phyloP scores from a whole-genome alignment of 2,113 vertebrate species.

The Thunnus thynnus region DNA sequence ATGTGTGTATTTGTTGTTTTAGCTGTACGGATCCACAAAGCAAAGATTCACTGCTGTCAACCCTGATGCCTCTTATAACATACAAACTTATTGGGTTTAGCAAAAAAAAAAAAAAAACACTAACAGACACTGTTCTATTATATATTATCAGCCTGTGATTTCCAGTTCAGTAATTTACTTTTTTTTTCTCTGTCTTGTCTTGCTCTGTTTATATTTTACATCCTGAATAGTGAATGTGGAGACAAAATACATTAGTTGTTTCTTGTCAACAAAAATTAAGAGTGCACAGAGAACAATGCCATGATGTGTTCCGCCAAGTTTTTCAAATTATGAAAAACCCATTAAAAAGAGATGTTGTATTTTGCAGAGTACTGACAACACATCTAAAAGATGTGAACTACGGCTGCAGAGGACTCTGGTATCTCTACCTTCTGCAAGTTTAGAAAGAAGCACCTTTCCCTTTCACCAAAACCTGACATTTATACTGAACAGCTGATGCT shows the following conservation, averaged over 20 bases:
- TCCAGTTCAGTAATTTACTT: slow-evolving; percentile 3
- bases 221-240: neutral
- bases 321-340: slow-evolving; percentile 34
- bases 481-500: slow-evolving; percentile 6
- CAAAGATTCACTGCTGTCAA: slow-evolving; percentile 40
- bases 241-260: neutral
- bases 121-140: neutral
- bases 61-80: slow-evolving; percentile 1
- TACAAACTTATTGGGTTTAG: slow-evolving; percentile 4
- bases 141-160: neutral
- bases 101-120: neutral
- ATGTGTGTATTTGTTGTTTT: slow-evolving; percentile 51
- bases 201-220: neutral
- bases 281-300: neutral
- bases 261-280: neutral
- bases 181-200: neutral
- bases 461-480: slow-evolving; percentile 45
- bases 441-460: neutral
- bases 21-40: slow-evolving; percentile 27
- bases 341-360: slow-evolving; percentile 21
- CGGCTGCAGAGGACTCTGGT: neutral
- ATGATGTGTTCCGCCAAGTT: neutral
- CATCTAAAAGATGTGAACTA: neutral
- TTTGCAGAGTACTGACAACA: slow-evolving; percentile 15
- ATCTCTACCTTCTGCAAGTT: slow-evolving; percentile 7